Percentiles rank a stretch among this genome's conserved stretches.
Conservation (phyloP, 2,113 vertebrate species). For the Vidua macroura region DNA sequence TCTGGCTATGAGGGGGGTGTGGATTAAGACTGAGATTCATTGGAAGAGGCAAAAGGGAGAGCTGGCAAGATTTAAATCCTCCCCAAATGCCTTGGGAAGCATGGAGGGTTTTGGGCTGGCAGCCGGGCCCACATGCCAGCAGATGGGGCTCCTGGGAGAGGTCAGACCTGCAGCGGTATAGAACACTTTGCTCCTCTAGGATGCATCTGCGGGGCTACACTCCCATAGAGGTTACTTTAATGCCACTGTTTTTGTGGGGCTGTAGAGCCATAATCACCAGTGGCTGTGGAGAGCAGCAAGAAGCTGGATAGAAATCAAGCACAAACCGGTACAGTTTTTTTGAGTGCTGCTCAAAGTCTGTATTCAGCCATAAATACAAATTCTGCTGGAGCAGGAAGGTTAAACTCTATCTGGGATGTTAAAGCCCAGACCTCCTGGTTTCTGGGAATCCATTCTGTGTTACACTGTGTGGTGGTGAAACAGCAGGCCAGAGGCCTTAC, state of each 20-base stretch:
- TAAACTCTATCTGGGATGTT: not conserved
- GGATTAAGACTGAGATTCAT: conserved; percentile 22
- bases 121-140: not conserved
- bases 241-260: not conserved
- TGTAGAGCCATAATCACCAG: not conserved
- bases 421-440: not conserved
- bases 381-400: not conserved
- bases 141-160: not conserved
- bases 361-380: not conserved
- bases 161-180: not conserved
- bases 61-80: conserved; percentile 29
- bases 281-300: not conserved
- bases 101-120: not conserved
- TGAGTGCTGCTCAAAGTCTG: not conserved
- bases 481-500: not conserved
- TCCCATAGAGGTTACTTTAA: not conserved
- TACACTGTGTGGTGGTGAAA: not conserved
- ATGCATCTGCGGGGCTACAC: not conserved
- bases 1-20: not conserved
- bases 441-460: not conserved
- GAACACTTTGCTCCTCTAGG: not conserved
- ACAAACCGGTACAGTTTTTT: not conserved
- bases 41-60: conserved; percentile 28
- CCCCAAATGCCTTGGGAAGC: conserved; percentile 5
- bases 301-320: not conserved